These are phyloP conservation scores for Tricholauxania praeusta DNA, from an alignment of 2,888 invertebrate species.

Conservation along the genomic window DNA sequence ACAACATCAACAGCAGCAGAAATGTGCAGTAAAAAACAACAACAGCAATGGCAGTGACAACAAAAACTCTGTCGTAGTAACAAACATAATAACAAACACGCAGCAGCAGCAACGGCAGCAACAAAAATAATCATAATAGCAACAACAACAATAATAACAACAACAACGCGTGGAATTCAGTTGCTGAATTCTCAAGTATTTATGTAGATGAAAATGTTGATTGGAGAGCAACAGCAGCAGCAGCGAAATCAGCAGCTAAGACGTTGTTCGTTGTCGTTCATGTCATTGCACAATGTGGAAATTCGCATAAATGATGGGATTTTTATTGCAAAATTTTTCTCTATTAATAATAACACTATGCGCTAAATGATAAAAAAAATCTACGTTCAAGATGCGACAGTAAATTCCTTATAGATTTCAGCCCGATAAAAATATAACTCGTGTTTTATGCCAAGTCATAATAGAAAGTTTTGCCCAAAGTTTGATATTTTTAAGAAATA, in stretches of 20 bases:
- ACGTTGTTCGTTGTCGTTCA: background rate
- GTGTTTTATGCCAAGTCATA: too few species aligned
- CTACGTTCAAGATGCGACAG: too few species aligned
- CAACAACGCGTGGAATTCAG: conserved; percentile 28
- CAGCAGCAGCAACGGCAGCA: background rate
- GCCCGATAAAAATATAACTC: too few species aligned
- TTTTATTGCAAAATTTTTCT: too few species aligned
- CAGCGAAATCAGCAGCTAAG: too few species aligned
- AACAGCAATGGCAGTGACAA: conserved; percentile 7
- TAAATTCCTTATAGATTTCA: too few species aligned
- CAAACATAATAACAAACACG: conserved; percentile 11
- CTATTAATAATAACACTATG: too few species aligned
- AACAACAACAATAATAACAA: conserved; percentile 14
- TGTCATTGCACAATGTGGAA: background rate
- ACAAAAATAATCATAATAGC: background rate
- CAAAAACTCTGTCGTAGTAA: background rate
- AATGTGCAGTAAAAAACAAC: background rate
- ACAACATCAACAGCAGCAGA: conserved; percentile 7
- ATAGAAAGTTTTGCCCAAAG: too few species aligned
- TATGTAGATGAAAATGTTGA: conserved; percentile 34
- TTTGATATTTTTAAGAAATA: too few species aligned
- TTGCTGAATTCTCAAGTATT: conserved; percentile 29
- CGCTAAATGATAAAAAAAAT: too few species aligned
- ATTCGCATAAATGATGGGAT: too few species aligned
- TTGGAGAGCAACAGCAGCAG: background rate